Evolutionary conservation across 2,113 vertebrate genomes (phyloP).

Genomic region (Lates calcarifer): DNA sequence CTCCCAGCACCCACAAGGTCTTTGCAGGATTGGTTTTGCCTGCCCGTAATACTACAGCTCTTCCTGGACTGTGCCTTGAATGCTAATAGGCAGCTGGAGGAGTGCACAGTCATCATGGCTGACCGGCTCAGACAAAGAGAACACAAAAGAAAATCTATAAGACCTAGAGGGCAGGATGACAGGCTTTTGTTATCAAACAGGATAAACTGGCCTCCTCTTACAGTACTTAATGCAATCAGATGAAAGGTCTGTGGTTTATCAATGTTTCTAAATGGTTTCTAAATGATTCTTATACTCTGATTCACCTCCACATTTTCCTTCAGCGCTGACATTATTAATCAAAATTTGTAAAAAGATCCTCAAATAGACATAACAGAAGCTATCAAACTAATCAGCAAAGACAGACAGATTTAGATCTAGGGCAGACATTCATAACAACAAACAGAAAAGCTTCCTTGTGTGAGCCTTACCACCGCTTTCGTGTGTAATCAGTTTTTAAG

Average conservation of each 20-base stretch:
- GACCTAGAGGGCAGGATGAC: background rate
- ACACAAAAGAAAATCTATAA: constrained; percentile 27
- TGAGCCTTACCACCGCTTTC: background rate
- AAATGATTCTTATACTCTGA: background rate
- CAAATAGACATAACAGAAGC: background rate
- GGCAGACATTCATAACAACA: background rate
- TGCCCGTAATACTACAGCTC: background rate
- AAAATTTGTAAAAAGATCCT: background rate
- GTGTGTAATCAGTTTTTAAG: background rate
- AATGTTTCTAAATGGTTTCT: background rate
- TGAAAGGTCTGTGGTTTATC: background rate
- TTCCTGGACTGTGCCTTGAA: constrained; percentile 54
- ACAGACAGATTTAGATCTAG: background rate
- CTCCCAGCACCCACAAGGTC: background rate
- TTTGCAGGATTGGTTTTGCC: constrained; percentile 3
- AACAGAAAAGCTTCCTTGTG: too few species aligned
- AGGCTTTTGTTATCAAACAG: background rate
- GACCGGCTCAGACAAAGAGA: constrained; percentile 32
- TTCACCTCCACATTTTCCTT: too few species aligned
- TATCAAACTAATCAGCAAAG: too few species aligned
- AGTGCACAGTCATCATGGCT: constrained; percentile 65
- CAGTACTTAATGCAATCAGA: background rate
- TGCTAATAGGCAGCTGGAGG: constrained; percentile 44
- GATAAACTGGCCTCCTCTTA: background rate
- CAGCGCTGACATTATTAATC: background rate